A percentile compares a stretch with the other conserved stretches of the same genome.
phyloP scores from a whole-genome alignment of 1,140 invertebrate genomes.

The Hycleus phaleratus region DNA sequence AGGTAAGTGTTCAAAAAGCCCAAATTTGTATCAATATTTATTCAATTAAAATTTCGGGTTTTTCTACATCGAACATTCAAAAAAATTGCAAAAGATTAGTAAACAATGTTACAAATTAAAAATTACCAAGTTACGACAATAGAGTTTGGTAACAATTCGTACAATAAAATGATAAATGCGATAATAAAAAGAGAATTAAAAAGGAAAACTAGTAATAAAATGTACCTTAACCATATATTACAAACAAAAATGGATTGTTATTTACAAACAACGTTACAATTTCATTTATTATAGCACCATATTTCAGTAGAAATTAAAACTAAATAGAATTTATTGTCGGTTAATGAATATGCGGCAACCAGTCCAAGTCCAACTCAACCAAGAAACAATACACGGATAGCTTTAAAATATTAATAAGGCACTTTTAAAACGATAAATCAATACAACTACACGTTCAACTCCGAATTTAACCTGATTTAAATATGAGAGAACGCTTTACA shows the following conservation, averaged over 20 bases:
- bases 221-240: neutral
- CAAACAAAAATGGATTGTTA: slow-evolving; percentile 16
- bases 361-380: slow-evolving; percentile 28
- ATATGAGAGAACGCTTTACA: slow-evolving; percentile 24
- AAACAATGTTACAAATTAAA: no score
- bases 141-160: no score
- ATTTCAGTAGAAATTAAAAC: neutral
- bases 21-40: no score
- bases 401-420: slow-evolving; percentile 14
- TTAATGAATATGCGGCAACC: neutral
- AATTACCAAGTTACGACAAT: no score
- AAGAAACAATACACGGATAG: slow-evolving; percentile 30
- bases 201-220: no score
- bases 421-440: slow-evolving; percentile 2
- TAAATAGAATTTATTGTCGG: neutral
- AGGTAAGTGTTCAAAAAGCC: no score
- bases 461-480: slow-evolving; percentile 30
- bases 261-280: slow-evolving; percentile 20
- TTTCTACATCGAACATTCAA: no score
- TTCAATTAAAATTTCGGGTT: no score
- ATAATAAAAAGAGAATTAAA: no score
- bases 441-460: slow-evolving; percentile 20
- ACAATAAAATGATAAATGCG: no score
- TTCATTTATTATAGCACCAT: slow-evolving; percentile 24
- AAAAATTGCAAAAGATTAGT: no score